Base-by-base conservation (phyloP, 2,888 invertebrate species). In the Drosophila suboccidentalis region DNA sequence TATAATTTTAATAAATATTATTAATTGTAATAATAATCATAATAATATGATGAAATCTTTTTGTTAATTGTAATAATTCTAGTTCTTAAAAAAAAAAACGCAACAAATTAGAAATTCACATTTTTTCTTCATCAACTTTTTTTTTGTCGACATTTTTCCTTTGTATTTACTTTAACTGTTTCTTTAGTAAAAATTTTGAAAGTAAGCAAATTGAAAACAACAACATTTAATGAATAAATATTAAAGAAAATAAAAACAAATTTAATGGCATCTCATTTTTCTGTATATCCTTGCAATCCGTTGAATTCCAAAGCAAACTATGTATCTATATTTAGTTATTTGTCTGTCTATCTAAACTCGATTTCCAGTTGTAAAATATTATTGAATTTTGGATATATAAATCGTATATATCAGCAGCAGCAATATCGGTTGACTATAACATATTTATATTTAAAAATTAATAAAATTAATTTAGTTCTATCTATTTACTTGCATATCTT, bases 101-200 rank as follows among this genome's bases (percentile, higher is more conserved):
- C n/a, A n/a, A n/a, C n/a, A n/a, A n/a, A 15, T 41, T 50, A 41
- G 46, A 41, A 53, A 54, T 19, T 53, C 47, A 32, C 44, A 34
- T 46, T 17, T 47, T 41, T 63, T 13, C 51, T 63, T 49, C 41
- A 60, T 66, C 41, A 57, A 70, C 50, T 50, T 47, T 55, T 60
- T 71, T 54, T 60, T 63, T 19, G n/a, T 54, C 51, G 59, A 58
- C 36, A 75, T 51, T 59, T 55, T 53, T 22, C 54, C 66, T 44
- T 63, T 87, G 72, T 75, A 79, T 75, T 67, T 72, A 75, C 71
- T 66, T 67, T 61, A 55, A 77, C 47, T 50, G 46, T 55, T 80
- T 73, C 75, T 72, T 87, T 87, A 84, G 84, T 87, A 77, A 71
- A 63, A 74, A 72, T 73, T 79, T 82, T 82, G 77, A 62, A 75